Conservation (phyloP, 1,140 invertebrate genomes). For the Platyscapa corneri region DNA sequence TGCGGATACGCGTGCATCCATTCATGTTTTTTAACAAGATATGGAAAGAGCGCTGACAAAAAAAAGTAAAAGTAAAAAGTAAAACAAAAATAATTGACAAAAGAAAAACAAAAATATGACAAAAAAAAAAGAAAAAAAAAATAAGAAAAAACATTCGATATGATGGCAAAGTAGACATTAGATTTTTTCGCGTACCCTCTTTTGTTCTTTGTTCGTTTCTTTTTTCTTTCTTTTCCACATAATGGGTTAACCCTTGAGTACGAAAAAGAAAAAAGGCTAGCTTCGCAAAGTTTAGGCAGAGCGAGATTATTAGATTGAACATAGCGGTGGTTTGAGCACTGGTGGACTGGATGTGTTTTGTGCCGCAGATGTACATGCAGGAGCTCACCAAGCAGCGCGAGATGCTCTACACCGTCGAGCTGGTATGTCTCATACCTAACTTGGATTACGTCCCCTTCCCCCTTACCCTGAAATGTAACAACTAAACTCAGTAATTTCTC, state of each 20-base stretch:
- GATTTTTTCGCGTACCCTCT: conserved; percentile 2
- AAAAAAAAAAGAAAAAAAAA: neutral
- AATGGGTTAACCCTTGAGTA: conserved; percentile 1
- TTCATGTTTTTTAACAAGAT: neutral
- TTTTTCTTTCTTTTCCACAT: conserved; percentile 16
- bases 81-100: neutral
- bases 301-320: conserved; percentile 32
- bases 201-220: conserved; percentile 5
- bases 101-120: neutral
- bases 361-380: conserved; percentile 87
- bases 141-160: neutral
- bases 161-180: conserved; percentile 22
- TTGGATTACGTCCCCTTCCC: conserved; percentile 59
- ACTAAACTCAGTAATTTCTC: neutral
- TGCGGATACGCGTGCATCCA: neutral
- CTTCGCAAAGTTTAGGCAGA: conserved; percentile 9
- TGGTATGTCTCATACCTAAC: conserved; percentile 81
- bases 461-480: neutral
- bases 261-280: conserved; percentile 3
- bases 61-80: neutral
- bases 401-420: conserved; percentile 87
- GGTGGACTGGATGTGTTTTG: conserved; percentile 75
- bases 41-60: neutral
- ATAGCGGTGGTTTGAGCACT: conserved; percentile 70
- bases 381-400: conserved; percentile 92